A percentile compares a stretch with the other conserved stretches of the same genome.
These are phyloP conservation scores for Mormyrus iriodes DNA, from an alignment of 2,113 vertebrate species.

Conservation along the genomic window DNA sequence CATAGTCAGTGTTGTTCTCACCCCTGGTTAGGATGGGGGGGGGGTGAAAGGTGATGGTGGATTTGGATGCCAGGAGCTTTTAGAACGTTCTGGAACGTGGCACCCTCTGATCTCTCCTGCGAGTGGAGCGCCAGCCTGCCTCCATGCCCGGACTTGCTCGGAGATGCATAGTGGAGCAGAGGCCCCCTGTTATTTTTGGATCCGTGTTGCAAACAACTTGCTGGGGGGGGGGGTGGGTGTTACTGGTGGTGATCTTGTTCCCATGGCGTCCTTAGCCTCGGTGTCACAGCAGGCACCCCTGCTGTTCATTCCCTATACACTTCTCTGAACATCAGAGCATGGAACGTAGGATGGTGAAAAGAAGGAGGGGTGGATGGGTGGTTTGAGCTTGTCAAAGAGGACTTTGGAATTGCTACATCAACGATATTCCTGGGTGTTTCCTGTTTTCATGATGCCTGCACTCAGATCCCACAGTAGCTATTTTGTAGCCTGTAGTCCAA, in stretches of 20 bases:
- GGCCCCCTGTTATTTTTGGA: constrained; percentile 57
- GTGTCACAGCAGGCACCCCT: not conserved
- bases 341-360: not conserved
- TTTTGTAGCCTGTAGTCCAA: not conserved
- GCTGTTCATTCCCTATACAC: not conserved
- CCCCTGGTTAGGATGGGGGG: not conserved
- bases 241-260: not conserved
- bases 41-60: not conserved
- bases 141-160: constrained; percentile 55
- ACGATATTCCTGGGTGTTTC: not conserved
- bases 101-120: constrained; percentile 33
- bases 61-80: constrained; percentile 40
- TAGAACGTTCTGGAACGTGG: constrained; percentile 43
- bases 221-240: constrained; percentile 21
- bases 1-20: not conserved
- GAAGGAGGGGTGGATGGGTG: not conserved
- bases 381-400: not conserved
- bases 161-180: constrained; percentile 61
- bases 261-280: constrained; percentile 27
- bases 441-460: not conserved
- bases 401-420: not conserved
- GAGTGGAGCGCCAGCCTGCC: constrained; percentile 55
- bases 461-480: not conserved
- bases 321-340: not conserved
- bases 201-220: constrained; percentile 33